Evolutionary conservation across 2,113 vertebrate species (phyloP).

Genomic region (Sylvilagus bachmani): DNA sequence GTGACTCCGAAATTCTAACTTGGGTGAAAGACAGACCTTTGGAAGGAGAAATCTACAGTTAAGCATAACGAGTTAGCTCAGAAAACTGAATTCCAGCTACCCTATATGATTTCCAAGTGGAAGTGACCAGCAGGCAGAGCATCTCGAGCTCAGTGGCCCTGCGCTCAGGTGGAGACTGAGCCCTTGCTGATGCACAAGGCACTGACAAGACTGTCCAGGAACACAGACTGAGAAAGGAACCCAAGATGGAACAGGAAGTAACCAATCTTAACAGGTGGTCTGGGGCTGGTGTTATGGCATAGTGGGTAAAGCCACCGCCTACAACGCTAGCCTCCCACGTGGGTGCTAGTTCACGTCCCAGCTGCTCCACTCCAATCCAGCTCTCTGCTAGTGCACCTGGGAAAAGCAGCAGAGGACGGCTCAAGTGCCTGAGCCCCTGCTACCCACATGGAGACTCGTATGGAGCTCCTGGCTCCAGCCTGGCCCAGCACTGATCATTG

Average conservation of each 20-base stretch:
- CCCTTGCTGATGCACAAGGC: neutral
- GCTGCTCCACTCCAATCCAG: too few species aligned
- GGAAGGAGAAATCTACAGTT: neutral
- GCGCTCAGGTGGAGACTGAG: neutral
- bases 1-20: conserved; percentile 29
- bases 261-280: neutral
- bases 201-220: neutral
- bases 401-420: too few species aligned
- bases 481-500: too few species aligned
- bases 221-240: neutral
- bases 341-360: too few species aligned
- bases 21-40: neutral
- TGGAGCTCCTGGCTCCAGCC: too few species aligned
- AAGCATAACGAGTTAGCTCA: neutral
- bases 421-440: too few species aligned
- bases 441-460: too few species aligned
- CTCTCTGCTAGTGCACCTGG: too few species aligned
- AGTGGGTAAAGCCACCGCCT: too few species aligned
- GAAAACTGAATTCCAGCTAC: conserved; percentile 14
- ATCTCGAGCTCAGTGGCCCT: neutral
- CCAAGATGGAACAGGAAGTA: neutral
- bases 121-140: conserved; percentile 1
- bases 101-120: neutral
- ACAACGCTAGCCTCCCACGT: too few species aligned
- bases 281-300: too few species aligned